Percentiles rank a stretch among this genome's conserved stretches.
phyloP scores from a whole-genome alignment of 2,888 invertebrate genomes.

The Nemotelus nigrinus region DNA sequence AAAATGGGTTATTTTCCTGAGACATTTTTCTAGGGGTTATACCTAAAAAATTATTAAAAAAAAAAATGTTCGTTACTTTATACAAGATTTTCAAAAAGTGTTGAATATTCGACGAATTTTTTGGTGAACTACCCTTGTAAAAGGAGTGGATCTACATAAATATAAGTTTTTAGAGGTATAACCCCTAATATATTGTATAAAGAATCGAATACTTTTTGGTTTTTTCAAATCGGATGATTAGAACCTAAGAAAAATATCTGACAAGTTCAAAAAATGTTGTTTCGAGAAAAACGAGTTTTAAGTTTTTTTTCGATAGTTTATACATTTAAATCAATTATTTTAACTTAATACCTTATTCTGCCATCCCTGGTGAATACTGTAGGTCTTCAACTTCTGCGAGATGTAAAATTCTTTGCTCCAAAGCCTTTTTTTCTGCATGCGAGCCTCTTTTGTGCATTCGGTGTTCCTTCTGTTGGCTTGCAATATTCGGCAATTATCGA shows the following conservation, averaged over 20 bases:
- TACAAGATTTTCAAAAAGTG: no score
- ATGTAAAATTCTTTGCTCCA: constrained; percentile 8
- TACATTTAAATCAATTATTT: constrained; percentile 9
- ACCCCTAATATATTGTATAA: no score
- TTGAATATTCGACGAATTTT: no score
- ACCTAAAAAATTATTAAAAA: no score
- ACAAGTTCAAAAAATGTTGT: constrained; percentile 7
- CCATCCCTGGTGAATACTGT: constrained; percentile 16
- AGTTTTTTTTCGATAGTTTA: constrained; percentile 12
- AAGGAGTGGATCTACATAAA: no score
- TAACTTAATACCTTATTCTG: constrained; percentile 12
- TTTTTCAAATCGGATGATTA: constrained; percentile 6
- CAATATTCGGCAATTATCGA: constrained; percentile 6
- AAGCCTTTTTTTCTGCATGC: background rate
- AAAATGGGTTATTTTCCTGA: no score
- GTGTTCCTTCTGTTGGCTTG: constrained; percentile 11
- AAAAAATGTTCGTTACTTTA: no score
- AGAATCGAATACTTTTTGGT: no score
- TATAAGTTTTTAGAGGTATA: no score
- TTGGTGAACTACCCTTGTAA: no score
- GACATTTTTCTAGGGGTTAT: no score
- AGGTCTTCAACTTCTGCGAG: constrained; percentile 5
- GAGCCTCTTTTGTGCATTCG: constrained; percentile 2
- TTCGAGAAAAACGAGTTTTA: constrained; percentile 13
- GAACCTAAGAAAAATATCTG: background rate